Evolutionary conservation across 2,888 invertebrate species (phyloP).

Genomic region (Acronicta alni): DNA sequence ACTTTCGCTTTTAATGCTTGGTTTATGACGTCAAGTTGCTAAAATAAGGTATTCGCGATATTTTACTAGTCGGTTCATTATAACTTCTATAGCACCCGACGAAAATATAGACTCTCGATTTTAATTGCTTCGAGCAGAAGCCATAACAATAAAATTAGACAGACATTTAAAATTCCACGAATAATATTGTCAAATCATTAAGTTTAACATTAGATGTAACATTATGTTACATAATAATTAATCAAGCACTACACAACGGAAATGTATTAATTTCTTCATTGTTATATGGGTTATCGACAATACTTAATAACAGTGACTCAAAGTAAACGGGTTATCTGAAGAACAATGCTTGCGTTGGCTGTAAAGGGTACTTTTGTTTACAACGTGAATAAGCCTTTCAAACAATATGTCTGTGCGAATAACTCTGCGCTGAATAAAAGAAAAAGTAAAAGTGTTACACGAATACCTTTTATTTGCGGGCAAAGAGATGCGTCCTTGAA

Average conservation of each 20-base stretch:
- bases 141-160: conserved; percentile 1
- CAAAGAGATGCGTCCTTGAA: conserved; percentile 84
- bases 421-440: conserved; percentile 71
- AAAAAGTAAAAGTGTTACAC: conserved; percentile 80
- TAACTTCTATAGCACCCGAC: conserved; percentile 14
- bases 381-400: conserved; percentile 67
- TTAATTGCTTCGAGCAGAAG: conserved; percentile 30
- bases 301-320: conserved; percentile 42
- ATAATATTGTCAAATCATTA: conserved; percentile 10
- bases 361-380: conserved; percentile 71
- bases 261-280: conserved; percentile 8
- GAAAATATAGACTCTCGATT: conserved; percentile 31
- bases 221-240: not conserved
- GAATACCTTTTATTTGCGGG: conserved; percentile 78
- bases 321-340: conserved; percentile 56
- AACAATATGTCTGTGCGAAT: conserved; percentile 76
- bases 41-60: conserved; percentile 40
- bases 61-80: conserved; percentile 27
- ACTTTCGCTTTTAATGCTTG: conserved; percentile 77
- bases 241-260: not conserved
- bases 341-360: conserved; percentile 51
- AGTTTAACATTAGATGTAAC: not conserved
- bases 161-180: conserved; percentile 5
- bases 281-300: conserved; percentile 10
- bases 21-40: conserved; percentile 52